A percentile compares a stretch with the other conserved stretches of the same genome.
These are phyloP conservation scores for Champsocephalus esox DNA, from an alignment of 2,797 vertebrate genomes.

Conservation along the genomic window DNA sequence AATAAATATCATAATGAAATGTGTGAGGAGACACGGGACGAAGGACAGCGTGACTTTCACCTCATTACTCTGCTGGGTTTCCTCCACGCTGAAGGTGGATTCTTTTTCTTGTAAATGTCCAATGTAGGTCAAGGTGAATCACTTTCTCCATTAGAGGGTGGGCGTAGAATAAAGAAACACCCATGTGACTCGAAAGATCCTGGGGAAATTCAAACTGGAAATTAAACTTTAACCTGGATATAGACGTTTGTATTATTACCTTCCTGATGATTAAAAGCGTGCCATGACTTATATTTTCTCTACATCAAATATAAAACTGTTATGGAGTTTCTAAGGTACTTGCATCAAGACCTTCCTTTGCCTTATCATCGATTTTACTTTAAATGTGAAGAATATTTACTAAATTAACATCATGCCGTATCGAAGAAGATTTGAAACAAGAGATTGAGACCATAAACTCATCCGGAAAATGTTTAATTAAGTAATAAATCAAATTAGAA, in stretches of 20 bases:
- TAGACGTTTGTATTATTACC: background rate
- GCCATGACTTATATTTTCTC: too few species aligned
- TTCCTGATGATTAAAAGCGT: background rate
- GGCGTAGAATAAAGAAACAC: slow-evolving; percentile 13
- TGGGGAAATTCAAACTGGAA: slow-evolving; percentile 26
- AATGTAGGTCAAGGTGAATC: slow-evolving; percentile 58
- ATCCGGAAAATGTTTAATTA: too few species aligned
- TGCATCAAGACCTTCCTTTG: background rate
- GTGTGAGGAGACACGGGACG: background rate
- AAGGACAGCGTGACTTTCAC: slow-evolving; percentile 29
- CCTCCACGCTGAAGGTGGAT: slow-evolving; percentile 26
- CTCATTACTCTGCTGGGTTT: slow-evolving; percentile 29
- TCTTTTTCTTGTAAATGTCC: background rate
- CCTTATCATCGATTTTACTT: slow-evolving; percentile 26
- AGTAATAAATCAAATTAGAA: too few species aligned
- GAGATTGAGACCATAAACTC: too few species aligned
- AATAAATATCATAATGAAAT: background rate
- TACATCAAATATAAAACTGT: background rate
- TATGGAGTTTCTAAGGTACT: too few species aligned
- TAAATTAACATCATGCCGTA: too few species aligned
- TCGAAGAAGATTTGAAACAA: too few species aligned
- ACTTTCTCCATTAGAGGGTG: background rate
- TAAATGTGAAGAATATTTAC: too few species aligned
- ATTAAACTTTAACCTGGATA: slow-evolving; percentile 25
- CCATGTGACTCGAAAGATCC: slow-evolving; percentile 10